Base-by-base conservation (phyloP, 1,140 invertebrate species). In the Lanistes nyassanus region DNA sequence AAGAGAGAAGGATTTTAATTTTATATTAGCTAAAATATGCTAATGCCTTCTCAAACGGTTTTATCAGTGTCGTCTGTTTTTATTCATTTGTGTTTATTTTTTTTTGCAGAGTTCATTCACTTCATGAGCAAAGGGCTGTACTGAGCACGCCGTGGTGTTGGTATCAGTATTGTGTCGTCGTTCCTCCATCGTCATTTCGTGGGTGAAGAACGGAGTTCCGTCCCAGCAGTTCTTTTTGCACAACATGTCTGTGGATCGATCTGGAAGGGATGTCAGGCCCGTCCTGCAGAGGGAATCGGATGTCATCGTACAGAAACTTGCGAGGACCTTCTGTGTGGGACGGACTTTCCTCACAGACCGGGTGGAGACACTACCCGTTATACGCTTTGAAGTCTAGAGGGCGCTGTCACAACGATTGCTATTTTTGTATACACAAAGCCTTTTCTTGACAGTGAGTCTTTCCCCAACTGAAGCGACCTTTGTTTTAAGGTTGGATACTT, bases 111-210 rank as follows among this genome's bases (percentile, higher is more conserved):
- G 16, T 69, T 69, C 67, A 51, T 39, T 29, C 21, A 51, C 19
- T 69, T 29, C 47, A 69, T 69, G 67, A 53, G n/a, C 23, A n/a
- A 53, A 23, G 67, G 67, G 21, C 47, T 69, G n/a, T 74, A 62
- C 58, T 64, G 29, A 51, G 3, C 21, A 39, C 13, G 37, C 37
- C n/a, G 26, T 29, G 7, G 21, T 29, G 26, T 36, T 64, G 5
- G 21, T 16, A 31, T 29, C 47, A 69, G 21, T 21, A n/a, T 9
- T 26, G 6, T 74, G 56, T 64, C 23, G 16, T 23, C 31, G 56
- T 74, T 39, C 16, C 55, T 42, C 0, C 36, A 11, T 23, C 6
- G 29, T 16, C 5, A 42, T 42, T 42, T 47, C 42, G 23, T 60
- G 16, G 21, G 9, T 62, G 21, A 19, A 3, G 23, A n/a, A 13